Percentiles rank a stretch among this genome's conserved stretches.
Evolutionary conservation across 2,797 vertebrate genomes (phyloP).

Genomic region (Pteropus rufus): DNA sequence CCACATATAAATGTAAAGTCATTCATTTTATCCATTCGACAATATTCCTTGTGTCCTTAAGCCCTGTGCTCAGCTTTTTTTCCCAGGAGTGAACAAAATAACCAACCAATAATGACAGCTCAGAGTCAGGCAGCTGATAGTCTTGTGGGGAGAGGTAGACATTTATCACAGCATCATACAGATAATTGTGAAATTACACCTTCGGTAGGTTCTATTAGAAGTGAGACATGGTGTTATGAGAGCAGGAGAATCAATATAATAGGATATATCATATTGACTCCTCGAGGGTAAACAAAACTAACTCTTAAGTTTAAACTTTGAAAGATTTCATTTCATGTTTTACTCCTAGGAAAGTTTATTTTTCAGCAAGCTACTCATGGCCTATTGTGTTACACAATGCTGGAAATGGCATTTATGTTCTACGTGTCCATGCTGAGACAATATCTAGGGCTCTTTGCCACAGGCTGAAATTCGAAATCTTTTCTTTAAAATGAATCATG

Average conservation of each 20-base stretch:
- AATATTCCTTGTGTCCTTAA: background rate
- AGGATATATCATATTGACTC: background rate
- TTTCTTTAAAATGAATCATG: constrained; percentile 61
- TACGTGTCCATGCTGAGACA: constrained; percentile 4
- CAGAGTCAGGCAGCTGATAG: background rate
- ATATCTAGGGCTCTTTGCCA: constrained; percentile 28
- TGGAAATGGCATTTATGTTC: constrained; percentile 35
- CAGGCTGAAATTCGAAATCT: constrained; percentile 40
- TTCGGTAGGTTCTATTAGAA: background rate
- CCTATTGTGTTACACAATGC: background rate
- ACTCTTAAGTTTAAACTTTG: background rate
- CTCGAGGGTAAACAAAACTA: background rate
- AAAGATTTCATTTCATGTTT: background rate
- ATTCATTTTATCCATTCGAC: background rate
- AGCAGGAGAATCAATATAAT: background rate
- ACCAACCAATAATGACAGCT: background rate
- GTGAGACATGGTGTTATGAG: background rate
- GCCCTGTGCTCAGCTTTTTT: background rate
- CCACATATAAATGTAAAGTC: background rate
- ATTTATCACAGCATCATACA: background rate
- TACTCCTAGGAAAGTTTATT: background rate
- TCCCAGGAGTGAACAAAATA: background rate
- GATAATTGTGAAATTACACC: constrained; percentile 19
- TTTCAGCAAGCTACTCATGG: background rate
- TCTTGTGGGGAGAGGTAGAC: background rate